Conservation (phyloP, 2,113 vertebrate species). For the Nesogale talazaci region DNA sequence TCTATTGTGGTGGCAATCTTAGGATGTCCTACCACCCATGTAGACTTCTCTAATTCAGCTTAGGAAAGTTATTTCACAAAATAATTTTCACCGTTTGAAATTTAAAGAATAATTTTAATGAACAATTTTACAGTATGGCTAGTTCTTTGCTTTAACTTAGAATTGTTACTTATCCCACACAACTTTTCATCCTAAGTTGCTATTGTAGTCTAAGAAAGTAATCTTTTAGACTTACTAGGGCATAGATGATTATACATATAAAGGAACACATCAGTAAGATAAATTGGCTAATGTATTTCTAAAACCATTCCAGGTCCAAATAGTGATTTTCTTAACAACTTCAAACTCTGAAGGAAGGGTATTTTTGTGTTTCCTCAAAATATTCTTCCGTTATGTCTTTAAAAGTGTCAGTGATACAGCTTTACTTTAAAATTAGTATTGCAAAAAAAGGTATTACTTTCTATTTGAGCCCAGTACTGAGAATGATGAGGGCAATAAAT, state of each 20-base stretch:
- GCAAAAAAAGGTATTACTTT: too few relatives aligned
- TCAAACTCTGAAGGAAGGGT: background rate
- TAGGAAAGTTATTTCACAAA: background rate
- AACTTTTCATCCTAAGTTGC: too few relatives aligned
- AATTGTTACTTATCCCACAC: background rate
- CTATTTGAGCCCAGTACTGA: too few relatives aligned
- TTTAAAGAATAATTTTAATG: background rate
- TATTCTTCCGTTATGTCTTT: background rate
- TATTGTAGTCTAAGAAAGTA: background rate
- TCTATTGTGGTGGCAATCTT: background rate
- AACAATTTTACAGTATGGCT: background rate
- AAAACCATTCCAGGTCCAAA: background rate
- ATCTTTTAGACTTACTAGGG: background rate
- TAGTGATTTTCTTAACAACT: background rate
- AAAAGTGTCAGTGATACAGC: background rate
- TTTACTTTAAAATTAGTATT: too few relatives aligned
- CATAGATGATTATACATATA: background rate
- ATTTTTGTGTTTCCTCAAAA: background rate
- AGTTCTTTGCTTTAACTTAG: background rate
- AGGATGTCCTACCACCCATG: background rate
- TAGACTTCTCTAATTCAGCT: background rate
- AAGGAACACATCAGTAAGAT: background rate
- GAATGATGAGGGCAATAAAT: too few relatives aligned
- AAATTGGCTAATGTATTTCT: background rate
- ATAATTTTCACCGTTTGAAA: too few relatives aligned